A percentile compares a stretch with the other conserved stretches of the same genome.
Conservation (phyloP, 53 echinoderm and acorn worm species). For the Crossaster papposus region DNA sequence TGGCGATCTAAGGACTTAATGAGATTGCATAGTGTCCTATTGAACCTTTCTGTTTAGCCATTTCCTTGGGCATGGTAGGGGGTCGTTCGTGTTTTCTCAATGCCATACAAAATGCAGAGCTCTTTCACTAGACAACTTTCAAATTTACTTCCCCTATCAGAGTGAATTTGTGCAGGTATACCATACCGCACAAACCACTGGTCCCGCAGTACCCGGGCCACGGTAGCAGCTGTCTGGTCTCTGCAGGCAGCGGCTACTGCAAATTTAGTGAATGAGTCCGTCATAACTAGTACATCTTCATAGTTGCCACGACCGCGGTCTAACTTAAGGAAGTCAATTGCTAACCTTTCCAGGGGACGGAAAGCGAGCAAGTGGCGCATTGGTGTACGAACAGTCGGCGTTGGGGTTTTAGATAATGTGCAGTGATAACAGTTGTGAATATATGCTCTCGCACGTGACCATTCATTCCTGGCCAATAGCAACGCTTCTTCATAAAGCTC, state of each 20-base stretch:
- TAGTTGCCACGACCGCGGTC: slow-evolving; percentile 43
- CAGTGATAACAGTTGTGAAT: slow-evolving; percentile 63
- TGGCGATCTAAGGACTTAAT: slow-evolving; percentile 61
- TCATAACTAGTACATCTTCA: slow-evolving; percentile 74
- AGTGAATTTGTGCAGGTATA: slow-evolving; percentile 68
- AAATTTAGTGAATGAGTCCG: slow-evolving; percentile 75
- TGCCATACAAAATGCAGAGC: slow-evolving; percentile 53
- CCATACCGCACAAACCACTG: slow-evolving; percentile 83
- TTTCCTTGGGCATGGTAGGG: slow-evolving; percentile 71
- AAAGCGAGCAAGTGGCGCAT: slow-evolving; percentile 52
- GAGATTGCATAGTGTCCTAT: slow-evolving; percentile 48
- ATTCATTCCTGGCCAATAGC: slow-evolving; percentile 76
- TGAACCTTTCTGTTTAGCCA: slow-evolving; percentile 55
- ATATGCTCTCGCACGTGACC: slow-evolving; percentile 41
- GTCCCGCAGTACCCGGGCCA: slow-evolving; percentile 63
- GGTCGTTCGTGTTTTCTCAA: slow-evolving; percentile 55
- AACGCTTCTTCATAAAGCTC: slow-evolving; percentile 48
- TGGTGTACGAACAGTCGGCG: slow-evolving; percentile 28
- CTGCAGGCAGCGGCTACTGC: slow-evolving; percentile 70
- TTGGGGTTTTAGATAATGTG: slow-evolving; percentile 59
- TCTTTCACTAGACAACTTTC: slow-evolving; percentile 66
- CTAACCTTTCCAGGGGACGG: slow-evolving; percentile 66
- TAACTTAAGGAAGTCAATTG: slow-evolving; percentile 69
- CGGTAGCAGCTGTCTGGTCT: slow-evolving; percentile 77
- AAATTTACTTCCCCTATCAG: slow-evolving; percentile 78